Base-by-base conservation (phyloP, 2,797 vertebrate genomes). In the Allobates femoralis region DNA sequence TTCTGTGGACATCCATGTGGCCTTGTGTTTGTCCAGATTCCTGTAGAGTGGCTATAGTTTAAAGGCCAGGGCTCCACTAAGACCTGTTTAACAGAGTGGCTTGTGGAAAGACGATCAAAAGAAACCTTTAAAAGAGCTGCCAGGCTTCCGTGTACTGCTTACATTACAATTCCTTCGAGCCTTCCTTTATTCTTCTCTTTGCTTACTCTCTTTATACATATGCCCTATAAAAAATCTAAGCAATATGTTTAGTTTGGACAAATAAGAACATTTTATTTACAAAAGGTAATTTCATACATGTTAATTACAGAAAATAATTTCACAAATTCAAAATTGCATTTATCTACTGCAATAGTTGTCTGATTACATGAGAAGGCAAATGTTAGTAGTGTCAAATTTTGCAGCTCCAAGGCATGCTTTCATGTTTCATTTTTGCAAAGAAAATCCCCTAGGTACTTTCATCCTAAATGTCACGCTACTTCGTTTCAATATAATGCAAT, bases 291-390 rank as follows among this genome's bases (percentile, higher is more conserved):
- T 41, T 71, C 4, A 23, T 23, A 41, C 23, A 23, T 71, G 67
- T 23, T 41, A 71, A 41, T n/a, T 41, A n/a, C 21, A 41, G 12
- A 71, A 41, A 66, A 66, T 66, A 32, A 66, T 66, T 32, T 28
- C 8, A 66, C 18, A 46, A 71, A 71, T 71, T 34, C 2, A 41
- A 12, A 21, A 46, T 67, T 82, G n/a, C 58, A 71, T 81, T 28
- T 11, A 67, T 83, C 76, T 84, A 71, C 58, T 84, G 21, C 75
- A 84, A 75, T 87, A 75, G 30, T 76, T 32, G 55, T 60, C 58
- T 87, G 81, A 87, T 80, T 87, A 58, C 86, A 80, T 41, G 46
- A 60, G 79, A 87, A 87, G 74, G 55, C 37, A 87, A 84, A 84
- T 84, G 76, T 87, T 80, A 87, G 81, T 73, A 84, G 80, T 58